Evolutionary conservation across 2,113 vertebrate species (phyloP).

Genomic region (Haliaeetus leucogaster): DNA sequence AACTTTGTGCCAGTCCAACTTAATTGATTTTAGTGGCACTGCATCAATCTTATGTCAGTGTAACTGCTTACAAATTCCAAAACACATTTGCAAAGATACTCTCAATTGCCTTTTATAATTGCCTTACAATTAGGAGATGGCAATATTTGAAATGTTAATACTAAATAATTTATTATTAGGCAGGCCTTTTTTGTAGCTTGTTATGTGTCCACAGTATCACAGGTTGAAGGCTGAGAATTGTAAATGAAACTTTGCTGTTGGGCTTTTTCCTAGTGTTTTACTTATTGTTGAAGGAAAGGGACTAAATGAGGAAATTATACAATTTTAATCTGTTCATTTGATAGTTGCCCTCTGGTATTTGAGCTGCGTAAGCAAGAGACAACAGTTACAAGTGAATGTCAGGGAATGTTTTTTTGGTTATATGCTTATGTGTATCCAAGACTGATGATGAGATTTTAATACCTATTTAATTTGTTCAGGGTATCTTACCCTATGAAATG

Average conservation of each 20-base stretch:
- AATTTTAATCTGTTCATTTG: not conserved
- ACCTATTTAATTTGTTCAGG: not conserved
- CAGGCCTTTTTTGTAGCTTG: not conserved
- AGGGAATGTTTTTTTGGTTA: not conserved
- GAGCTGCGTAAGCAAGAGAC: not conserved
- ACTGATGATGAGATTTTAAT: not conserved
- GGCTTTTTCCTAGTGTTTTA: not conserved
- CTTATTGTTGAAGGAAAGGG: not conserved
- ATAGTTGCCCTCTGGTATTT: not conserved
- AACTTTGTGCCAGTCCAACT: not conserved
- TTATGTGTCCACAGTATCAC: not conserved
- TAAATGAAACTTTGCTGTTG: not conserved
- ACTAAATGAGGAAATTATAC: not conserved
- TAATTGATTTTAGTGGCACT: not conserved
- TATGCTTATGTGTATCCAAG: not conserved
- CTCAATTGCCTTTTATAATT: not conserved
- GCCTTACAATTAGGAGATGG: not conserved
- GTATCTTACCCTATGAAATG: not conserved
- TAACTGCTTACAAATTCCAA: not conserved
- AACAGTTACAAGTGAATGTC: not conserved
- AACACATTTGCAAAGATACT: not conserved
- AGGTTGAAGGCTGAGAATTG: not conserved
- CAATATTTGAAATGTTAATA: not conserved
- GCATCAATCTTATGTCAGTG: not conserved
- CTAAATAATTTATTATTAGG: not conserved